phyloP scores from a whole-genome alignment of 1,140 invertebrate species.

The Zophobas morio region DNA sequence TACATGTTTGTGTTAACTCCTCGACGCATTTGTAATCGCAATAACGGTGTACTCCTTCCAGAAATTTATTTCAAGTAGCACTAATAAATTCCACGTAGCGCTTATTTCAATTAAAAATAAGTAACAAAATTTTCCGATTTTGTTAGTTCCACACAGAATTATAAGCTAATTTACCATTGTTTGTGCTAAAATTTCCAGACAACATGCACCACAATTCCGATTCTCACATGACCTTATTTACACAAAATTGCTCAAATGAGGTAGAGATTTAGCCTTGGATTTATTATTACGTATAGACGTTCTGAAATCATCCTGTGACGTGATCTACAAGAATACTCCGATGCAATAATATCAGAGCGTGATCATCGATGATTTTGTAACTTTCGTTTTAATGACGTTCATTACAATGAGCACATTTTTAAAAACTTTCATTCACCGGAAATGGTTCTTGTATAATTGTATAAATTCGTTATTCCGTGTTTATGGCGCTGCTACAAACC shows the following conservation, averaged over 20 bases:
- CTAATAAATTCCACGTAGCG: neutral
- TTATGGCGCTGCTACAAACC: neutral
- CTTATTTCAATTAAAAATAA: neutral
- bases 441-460: constrained; percentile 5
- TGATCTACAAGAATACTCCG: neutral
- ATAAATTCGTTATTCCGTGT: neutral
- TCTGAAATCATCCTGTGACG: constrained; percentile 28
- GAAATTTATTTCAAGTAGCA: constrained; percentile 31
- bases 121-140: neutral
- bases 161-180: too few species aligned
- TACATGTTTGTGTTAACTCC: neutral
- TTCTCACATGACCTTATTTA: neutral
- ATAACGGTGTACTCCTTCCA: constrained; percentile 20
- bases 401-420: neutral
- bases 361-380: neutral
- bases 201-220: too few species aligned
- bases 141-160: too few species aligned
- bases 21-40: constrained; percentile 8
- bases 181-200: too few species aligned
- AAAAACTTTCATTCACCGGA: constrained; percentile 22
- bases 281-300: neutral
- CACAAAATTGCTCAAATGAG: neutral
- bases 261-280: constrained; percentile 9
- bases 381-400: constrained; percentile 26
- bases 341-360: neutral